These are phyloP conservation scores for Stichopus horrens DNA, from an alignment of 53 echinoderm and acorn worm species.

Conservation along the genomic window DNA sequence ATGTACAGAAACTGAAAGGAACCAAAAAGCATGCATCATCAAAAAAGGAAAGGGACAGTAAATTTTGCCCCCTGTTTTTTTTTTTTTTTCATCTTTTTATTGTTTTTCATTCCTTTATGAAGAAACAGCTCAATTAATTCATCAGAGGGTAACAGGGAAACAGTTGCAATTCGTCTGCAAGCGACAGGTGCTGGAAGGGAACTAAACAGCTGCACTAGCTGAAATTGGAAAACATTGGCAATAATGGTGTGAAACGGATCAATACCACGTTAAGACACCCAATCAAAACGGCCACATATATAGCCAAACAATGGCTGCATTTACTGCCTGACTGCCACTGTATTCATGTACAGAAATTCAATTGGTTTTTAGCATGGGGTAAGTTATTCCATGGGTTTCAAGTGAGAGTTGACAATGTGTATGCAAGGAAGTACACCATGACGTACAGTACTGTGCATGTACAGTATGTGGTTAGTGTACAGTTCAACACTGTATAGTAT, in stretches of 20 bases:
- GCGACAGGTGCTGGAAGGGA: conserved; percentile 14
- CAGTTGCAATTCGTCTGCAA: not conserved
- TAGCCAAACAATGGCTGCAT: conserved; percentile 12
- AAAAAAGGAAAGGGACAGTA: no score
- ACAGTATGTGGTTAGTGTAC: no score
- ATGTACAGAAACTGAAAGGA: no score
- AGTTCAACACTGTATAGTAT: no score
- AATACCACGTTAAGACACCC: conserved; percentile 6
- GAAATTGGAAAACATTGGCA: conserved; percentile 15
- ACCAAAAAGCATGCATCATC: no score
- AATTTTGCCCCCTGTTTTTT: not conserved
- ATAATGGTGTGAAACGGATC: conserved; percentile 38
- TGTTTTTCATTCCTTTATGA: not conserved
- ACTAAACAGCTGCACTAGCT: conserved; percentile 18
- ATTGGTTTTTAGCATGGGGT: not conserved
- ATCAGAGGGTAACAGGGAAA: not conserved
- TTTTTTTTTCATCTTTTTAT: not conserved
- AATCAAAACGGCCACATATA: not conserved
- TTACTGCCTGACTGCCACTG: conserved; percentile 11
- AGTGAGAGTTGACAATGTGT: no score
- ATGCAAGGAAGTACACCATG: no score
- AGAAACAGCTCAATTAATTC: not conserved
- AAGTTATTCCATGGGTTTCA: no score
- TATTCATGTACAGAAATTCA: not conserved
- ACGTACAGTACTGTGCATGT: no score